Conservation (phyloP, 2,888 invertebrate species). For the Cantharis nigra region DNA sequence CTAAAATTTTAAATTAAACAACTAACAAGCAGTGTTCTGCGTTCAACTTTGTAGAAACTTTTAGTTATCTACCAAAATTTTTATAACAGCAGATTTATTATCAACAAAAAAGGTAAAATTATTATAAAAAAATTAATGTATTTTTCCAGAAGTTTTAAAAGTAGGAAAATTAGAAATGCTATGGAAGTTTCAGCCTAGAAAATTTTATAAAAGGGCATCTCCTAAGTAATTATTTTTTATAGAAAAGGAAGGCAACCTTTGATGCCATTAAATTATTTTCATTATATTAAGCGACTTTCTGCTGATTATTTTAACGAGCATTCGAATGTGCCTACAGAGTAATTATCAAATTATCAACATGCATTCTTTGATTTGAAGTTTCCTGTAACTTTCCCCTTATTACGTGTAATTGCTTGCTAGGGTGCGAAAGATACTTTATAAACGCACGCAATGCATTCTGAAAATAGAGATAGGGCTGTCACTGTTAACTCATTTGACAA, state of each 20-base stretch:
- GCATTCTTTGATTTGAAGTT: not conserved
- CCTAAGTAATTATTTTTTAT: not conserved
- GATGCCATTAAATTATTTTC: not conserved
- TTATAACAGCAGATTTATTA: not conserved
- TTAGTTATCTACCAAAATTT: not conserved
- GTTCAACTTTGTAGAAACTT: not conserved
- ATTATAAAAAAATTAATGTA: not conserved
- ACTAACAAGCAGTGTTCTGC: not conserved
- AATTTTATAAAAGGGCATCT: no score
- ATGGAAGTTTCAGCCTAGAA: not conserved
- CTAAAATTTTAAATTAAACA: not conserved
- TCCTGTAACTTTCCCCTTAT: not conserved
- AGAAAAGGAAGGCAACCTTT: not conserved
- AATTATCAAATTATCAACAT: not conserved
- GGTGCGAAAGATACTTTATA: not conserved
- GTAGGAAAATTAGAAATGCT: not conserved
- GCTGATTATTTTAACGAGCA: not conserved
- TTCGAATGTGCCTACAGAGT: not conserved
- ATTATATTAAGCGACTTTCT: not conserved
- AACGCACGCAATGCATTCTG: conserved; percentile 20
- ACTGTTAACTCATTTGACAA: conserved; percentile 24
- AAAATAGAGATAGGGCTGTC: conserved; percentile 25
- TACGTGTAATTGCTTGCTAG: not conserved
- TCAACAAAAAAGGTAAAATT: not conserved
- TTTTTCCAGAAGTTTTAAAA: not conserved